Percentiles rank a stretch among this genome's conserved stretches.
Conservation (phyloP, 2,888 invertebrate genomes). For the Caenorhabditis japonica region DNA sequence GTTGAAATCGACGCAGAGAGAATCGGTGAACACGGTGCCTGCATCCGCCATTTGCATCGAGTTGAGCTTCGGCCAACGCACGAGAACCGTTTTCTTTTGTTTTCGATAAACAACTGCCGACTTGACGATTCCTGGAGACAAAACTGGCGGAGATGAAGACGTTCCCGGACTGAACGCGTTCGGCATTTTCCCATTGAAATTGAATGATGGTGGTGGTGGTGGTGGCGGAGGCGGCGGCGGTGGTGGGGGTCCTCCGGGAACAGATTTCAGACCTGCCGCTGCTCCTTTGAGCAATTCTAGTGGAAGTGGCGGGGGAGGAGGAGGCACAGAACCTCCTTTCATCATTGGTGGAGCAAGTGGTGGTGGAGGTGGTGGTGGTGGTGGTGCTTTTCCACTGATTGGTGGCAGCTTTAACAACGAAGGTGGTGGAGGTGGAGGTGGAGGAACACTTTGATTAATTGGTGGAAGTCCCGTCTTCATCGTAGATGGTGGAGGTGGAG, state of each 20-base stretch:
- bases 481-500: conserved; percentile 20
- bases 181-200: conserved; percentile 17
- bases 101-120: conserved; percentile 50
- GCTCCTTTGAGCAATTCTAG: conserved; percentile 33
- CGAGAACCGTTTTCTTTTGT: conserved; percentile 44
- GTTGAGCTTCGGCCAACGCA: conserved; percentile 51
- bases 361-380: conserved; percentile 35
- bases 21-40: conserved; percentile 48
- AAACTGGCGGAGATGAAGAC: conserved; percentile 16
- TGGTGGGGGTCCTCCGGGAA: conserved; percentile 20
- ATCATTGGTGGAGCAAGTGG: conserved; percentile 21
- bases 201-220: conserved; percentile 28
- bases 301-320: conserved; percentile 35
- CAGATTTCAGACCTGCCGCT: conserved; percentile 13
- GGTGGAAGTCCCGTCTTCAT: background rate
- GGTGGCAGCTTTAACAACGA: background rate
- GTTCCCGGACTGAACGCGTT: conserved; percentile 27
- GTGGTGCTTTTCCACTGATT: background rate
- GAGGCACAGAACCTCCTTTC: conserved; percentile 11
- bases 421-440: conserved; percentile 22
- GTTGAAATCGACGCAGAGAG: conserved; percentile 50
- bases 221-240: conserved; percentile 33
- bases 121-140: conserved; percentile 48
- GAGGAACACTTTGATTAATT: conserved; percentile 4
- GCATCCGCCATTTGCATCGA: conserved; percentile 34